phyloP scores from a whole-genome alignment of 2,113 vertebrate genomes.

The Chaetops frenatus region DNA sequence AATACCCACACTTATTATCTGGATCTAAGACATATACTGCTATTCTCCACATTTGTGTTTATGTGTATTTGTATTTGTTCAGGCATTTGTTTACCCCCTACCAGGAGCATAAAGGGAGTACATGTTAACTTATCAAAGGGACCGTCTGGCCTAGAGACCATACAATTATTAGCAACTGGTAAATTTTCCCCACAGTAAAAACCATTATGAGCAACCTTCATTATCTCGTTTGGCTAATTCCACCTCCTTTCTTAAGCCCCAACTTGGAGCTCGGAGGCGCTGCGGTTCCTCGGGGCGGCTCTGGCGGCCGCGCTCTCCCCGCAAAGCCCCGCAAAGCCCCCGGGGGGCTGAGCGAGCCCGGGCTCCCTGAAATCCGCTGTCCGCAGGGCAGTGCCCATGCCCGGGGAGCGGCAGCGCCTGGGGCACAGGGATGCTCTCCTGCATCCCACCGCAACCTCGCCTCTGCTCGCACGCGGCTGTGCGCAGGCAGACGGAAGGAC shows the following conservation, averaged over 20 bases:
- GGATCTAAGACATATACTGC: constrained; percentile 67
- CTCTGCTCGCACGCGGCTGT: neutral
- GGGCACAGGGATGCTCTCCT: neutral
- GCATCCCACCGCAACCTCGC: accelerated
- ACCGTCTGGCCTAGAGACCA: constrained; percentile 68
- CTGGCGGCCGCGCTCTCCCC: neutral
- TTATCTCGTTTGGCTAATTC: constrained; percentile 53
- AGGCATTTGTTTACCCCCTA: constrained; percentile 72
- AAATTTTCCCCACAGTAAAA: constrained; percentile 71
- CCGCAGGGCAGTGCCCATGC: too few species aligned
- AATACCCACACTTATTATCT: constrained; percentile 73
- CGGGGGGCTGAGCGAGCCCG: neutral
- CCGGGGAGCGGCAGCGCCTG: too few species aligned
- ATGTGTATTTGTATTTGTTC: constrained; percentile 70
- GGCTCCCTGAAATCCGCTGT: neutral
- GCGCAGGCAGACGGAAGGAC: neutral
- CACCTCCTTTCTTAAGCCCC: neutral
- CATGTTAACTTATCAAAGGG: constrained; percentile 75
- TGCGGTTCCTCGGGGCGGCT: neutral
- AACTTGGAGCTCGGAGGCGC: neutral
- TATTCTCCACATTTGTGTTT: constrained; percentile 69
- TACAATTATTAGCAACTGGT: constrained; percentile 73
- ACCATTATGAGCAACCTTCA: constrained; percentile 50
- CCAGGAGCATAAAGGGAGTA: constrained; percentile 69
- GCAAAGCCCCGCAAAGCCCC: neutral